A percentile compares a stretch with the other conserved stretches of the same genome.
Evolutionary conservation across 2,888 invertebrate species (phyloP).

Genomic region (Mythimna vitellina): DNA sequence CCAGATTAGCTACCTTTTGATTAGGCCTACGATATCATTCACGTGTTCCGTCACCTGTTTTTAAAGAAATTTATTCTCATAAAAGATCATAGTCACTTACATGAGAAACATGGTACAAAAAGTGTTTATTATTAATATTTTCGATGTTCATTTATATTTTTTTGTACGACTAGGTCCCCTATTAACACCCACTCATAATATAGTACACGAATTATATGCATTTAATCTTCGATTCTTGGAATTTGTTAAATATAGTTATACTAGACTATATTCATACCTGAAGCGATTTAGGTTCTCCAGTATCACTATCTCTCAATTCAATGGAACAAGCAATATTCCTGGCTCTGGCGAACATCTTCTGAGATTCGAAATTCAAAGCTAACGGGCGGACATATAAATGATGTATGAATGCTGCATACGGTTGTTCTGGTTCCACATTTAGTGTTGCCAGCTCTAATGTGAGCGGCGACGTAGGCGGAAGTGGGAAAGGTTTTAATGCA

Average conservation of each 20-base stretch:
- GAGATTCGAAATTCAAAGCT: constrained; percentile 96
- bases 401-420: constrained; percentile 96
- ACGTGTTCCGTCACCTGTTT: neutral
- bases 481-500: constrained; percentile 96
- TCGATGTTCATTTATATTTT: no score
- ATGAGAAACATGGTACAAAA: no score
- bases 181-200: no score
- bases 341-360: constrained; percentile 97
- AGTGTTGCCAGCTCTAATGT: constrained; percentile 97
- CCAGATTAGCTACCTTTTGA: neutral
- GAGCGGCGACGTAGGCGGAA: constrained; percentile 94
- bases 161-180: no score
- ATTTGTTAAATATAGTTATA: neutral
- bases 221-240: neutral
- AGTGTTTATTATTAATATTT: no score
- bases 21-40: neutral
- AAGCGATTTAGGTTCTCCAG: constrained; percentile 90
- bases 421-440: constrained; percentile 93
- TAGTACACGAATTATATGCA: no score
- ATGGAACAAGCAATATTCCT: constrained; percentile 98
- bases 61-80: no score
- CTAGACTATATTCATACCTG: constrained; percentile 90
- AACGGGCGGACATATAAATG: constrained; percentile 98
- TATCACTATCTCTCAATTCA: constrained; percentile 96
- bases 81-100: no score